Conservation (phyloP, 1,140 invertebrate genomes). For the Plodia interpunctella region DNA sequence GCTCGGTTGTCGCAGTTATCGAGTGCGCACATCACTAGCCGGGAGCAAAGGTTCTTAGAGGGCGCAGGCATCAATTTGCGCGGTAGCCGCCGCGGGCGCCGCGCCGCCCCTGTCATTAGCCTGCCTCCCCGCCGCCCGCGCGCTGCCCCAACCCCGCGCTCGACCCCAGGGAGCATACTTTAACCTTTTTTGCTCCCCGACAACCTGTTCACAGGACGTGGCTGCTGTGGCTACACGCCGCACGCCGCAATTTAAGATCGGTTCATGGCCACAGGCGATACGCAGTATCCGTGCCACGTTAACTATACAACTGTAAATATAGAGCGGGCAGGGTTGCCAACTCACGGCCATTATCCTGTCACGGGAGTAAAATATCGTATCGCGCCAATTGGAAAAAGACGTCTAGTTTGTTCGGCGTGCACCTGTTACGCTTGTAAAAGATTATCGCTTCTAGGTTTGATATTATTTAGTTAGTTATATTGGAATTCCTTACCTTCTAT, state of each 20-base stretch:
- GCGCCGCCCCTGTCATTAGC: slow-evolving; percentile 71
- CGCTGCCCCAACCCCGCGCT: slow-evolving; percentile 21
- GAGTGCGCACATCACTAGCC: slow-evolving; percentile 64
- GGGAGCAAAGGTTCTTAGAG: slow-evolving; percentile 71
- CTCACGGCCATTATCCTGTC: neutral
- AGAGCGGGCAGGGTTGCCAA: slow-evolving; percentile 8
- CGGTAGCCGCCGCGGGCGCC: slow-evolving; percentile 70
- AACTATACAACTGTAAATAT: slow-evolving; percentile 19
- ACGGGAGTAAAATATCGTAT: neutral
- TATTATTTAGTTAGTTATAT: neutral
- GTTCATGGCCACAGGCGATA: slow-evolving; percentile 69
- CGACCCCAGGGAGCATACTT: slow-evolving; percentile 60
- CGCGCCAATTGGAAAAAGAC: slow-evolving; percentile 5
- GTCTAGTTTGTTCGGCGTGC: neutral
- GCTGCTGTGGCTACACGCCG: slow-evolving; percentile 56
- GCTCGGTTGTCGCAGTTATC: slow-evolving; percentile 52
- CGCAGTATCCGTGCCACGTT: slow-evolving; percentile 35
- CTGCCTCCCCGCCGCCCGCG: slow-evolving; percentile 28
- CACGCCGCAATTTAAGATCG: slow-evolving; percentile 62
- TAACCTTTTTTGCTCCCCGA: slow-evolving; percentile 73
- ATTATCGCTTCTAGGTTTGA: neutral
- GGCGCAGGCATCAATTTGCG: slow-evolving; percentile 73
- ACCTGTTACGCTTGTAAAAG: neutral
- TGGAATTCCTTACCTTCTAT: too few relatives aligned
- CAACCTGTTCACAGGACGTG: slow-evolving; percentile 68